Percentiles rank a stretch among this genome's conserved stretches.
Evolutionary conservation across 1,140 invertebrate genomes (phyloP).

Genomic region (Heliothis virescens): DNA sequence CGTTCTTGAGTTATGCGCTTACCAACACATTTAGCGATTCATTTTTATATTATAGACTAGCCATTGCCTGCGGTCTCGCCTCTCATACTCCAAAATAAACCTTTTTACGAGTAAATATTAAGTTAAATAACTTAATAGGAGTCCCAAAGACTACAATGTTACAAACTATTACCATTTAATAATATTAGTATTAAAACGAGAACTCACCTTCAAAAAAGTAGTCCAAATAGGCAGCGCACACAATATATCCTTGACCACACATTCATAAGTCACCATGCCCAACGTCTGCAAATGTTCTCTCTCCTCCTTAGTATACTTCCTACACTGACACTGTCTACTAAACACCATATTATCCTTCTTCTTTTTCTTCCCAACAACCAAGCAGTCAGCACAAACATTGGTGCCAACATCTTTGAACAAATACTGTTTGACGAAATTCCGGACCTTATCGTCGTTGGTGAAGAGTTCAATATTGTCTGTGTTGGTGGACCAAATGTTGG

Average conservation of each 20-base stretch:
- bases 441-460: conserved; percentile 89
- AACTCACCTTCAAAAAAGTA: conserved; percentile 88
- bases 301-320: conserved; percentile 65
- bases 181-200: background rate
- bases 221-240: conserved; percentile 92
- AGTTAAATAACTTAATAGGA: too few relatives aligned
- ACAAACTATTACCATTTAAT: too few relatives aligned
- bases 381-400: conserved; percentile 70
- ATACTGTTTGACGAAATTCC: conserved; percentile 90
- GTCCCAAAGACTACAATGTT: too few relatives aligned
- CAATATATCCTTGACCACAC: conserved; percentile 94
- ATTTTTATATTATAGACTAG: too few relatives aligned
- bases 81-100: too few relatives aligned
- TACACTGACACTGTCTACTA: conserved; percentile 61
- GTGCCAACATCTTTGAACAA: conserved; percentile 71
- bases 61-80: too few relatives aligned
- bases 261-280: conserved; percentile 93
- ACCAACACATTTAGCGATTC: too few relatives aligned
- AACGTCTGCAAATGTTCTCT: conserved; percentile 89
- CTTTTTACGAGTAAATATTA: too few relatives aligned
- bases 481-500: conserved; percentile 89
- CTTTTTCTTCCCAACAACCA: conserved; percentile 59
- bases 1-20: too few relatives aligned
- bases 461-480: conserved; percentile 89
- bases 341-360: conserved; percentile 62